phyloP scores from a whole-genome alignment of 2,888 invertebrate genomes.

The Chymomyza fuscimana region DNA sequence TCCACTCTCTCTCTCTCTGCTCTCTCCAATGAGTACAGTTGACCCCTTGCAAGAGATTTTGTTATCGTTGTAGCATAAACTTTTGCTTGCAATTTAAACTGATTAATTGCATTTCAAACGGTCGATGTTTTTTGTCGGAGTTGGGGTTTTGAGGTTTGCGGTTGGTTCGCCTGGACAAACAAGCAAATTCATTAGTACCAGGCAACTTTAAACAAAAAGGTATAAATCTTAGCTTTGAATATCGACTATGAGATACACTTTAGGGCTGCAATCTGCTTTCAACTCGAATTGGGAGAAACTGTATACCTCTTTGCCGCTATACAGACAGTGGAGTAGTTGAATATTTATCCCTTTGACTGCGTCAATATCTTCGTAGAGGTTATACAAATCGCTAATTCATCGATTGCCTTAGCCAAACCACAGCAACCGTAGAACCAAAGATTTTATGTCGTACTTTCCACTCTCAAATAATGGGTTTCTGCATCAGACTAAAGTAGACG shows the following conservation, averaged over 20 bases:
- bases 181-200: slow-evolving; percentile 61
- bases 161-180: slow-evolving; percentile 44
- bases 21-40: neutral
- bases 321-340: too few species aligned
- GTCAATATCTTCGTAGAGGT: too few species aligned
- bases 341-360: too few species aligned
- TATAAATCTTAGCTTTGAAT: neutral
- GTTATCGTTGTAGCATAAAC: slow-evolving; percentile 42
- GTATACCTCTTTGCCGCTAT: too few species aligned
- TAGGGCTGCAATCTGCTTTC: neutral
- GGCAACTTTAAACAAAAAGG: slow-evolving; percentile 32
- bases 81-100: slow-evolving; percentile 51
- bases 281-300: too few species aligned
- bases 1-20: neutral
- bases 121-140: slow-evolving; percentile 30
- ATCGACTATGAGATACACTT: neutral
- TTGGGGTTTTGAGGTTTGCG: slow-evolving; percentile 16
- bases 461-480: too few species aligned
- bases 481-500: too few species aligned
- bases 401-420: too few species aligned
- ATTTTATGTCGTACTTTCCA: too few species aligned
- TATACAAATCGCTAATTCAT: too few species aligned
- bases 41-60: slow-evolving; percentile 23
- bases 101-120: slow-evolving; percentile 72
- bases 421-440: too few species aligned